Base-by-base conservation (phyloP, 2,797 vertebrate genomes). In the Nyctalus aviator region DNA sequence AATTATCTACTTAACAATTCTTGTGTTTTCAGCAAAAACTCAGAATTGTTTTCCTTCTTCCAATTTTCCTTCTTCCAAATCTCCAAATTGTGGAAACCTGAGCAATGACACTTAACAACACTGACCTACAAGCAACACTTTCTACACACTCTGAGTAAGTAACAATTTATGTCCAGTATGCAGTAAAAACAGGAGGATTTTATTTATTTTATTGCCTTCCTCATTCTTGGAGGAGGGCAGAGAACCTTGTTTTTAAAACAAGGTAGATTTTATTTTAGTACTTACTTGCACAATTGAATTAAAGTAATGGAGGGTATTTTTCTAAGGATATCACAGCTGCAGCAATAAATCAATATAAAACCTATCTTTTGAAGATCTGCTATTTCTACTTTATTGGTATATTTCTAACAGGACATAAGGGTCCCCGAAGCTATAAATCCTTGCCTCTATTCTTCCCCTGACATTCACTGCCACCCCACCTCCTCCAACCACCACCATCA, bases 281-380 rank as follows among this genome's bases (percentile, higher is more conserved):
- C 48, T 91, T 91, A 76, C 62, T 79, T 89, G 25, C 5, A 79
- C 37, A 77, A 50, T 50, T 85, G 72, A 94, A 77, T 84, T 92
- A 57, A 62, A 92, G 85, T 13, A 73, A 64, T 79, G 25, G 18
- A 41, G 41, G 15, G 4, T 48, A 91, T 92, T 92, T 93, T 77
- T 77, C 88, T 81, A 72, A 92, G 55, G 46, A 2, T 93, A 41
- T 30, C 35, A 35, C 2, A 83, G 64, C 37, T 94, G 0, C 66
- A 59, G 64, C 55, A 95, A 68, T 94, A 90, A 94, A 88, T 96
- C 44, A 88, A 53, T 69, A 69, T 68, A 85, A 90, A 68, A 59
- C 53, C 64, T 91, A 69, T 87, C 86, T 91, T 66, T 59, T 3
- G 23, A 93, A 96, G 50, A 91, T 32, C 57, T 90, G 23, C 27